Percentiles rank a stretch among this genome's conserved stretches.
These are phyloP conservation scores for Drosophila punjabiensis DNA, from an alignment of 1,140 invertebrate genomes.

Conservation along the genomic window DNA sequence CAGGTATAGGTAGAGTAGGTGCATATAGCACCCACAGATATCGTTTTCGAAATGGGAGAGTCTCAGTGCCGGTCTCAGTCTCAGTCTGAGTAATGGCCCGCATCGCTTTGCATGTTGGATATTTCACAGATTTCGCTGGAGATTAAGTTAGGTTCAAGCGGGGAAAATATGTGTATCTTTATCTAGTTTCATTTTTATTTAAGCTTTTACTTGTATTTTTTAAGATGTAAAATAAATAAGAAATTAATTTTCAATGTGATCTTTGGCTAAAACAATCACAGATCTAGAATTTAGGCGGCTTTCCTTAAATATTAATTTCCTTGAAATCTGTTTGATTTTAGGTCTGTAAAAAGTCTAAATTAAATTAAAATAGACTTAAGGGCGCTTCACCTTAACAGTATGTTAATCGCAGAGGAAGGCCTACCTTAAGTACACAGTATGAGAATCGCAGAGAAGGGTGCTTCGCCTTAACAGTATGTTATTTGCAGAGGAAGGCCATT, in stretches of 20 bases:
- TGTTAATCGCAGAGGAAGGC: too few species aligned
- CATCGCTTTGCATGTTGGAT: slow-evolving; percentile 26
- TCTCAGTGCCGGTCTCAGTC: not conserved
- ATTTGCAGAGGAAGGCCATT: too few species aligned
- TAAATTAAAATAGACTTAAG: not conserved
- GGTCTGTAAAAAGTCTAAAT: not conserved
- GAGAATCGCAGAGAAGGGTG: too few species aligned
- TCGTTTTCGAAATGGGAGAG: slow-evolving; percentile 9
- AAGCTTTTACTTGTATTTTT: not conserved
- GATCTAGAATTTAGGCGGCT: not conserved
- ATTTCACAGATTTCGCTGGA: slow-evolving; percentile 14
- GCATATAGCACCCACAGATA: slow-evolving; percentile 37
- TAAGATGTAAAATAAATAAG: not conserved
- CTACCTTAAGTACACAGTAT: too few species aligned
- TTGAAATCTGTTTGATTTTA: not conserved
- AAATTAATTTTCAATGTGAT: not conserved
- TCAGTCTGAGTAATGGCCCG: slow-evolving; percentile 33
- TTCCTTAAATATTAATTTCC: not conserved
- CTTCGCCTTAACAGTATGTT: too few species aligned
- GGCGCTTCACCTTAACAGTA: too few species aligned
- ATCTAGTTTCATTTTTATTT: not conserved
- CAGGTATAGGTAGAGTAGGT: not conserved
- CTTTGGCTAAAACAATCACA: not conserved
- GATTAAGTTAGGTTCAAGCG: not conserved
- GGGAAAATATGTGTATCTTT: not conserved